These are phyloP conservation scores for Nomada goodeniana DNA, from an alignment of 2,888 invertebrate species.

Conservation along the genomic window DNA sequence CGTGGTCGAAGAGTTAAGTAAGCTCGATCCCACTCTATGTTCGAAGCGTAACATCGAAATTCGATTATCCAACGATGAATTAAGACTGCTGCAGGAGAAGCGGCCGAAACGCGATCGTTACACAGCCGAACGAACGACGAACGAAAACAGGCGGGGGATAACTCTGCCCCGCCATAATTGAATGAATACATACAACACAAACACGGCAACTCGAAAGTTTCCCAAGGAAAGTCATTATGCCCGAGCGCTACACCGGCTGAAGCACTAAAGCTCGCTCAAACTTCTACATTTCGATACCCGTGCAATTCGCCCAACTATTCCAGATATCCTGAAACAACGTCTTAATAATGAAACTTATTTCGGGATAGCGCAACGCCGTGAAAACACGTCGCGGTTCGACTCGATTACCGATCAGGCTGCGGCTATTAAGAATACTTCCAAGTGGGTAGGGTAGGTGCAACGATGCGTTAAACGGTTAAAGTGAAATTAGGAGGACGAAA, in stretches of 20 bases:
- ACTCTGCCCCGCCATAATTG: slow-evolving; percentile 33
- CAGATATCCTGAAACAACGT: slow-evolving; percentile 44
- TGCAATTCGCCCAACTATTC: slow-evolving; percentile 33
- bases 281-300: slow-evolving; percentile 40
- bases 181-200: slow-evolving; percentile 45
- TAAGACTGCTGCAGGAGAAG: neutral
- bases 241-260: neutral
- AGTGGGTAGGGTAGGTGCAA: too few species aligned
- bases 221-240: slow-evolving; percentile 39
- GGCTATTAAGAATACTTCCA: slow-evolving; percentile 41
- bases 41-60: slow-evolving; percentile 10
- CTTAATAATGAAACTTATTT: slow-evolving; percentile 57
- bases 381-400: slow-evolving; percentile 26
- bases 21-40: neutral
- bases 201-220: slow-evolving; percentile 37
- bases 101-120: neutral
- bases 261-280: slow-evolving; percentile 3
- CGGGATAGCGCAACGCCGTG: slow-evolving; percentile 42
- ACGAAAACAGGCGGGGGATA: slow-evolving; percentile 18
- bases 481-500: neutral
- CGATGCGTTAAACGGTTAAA: too few species aligned
- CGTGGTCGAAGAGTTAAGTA: slow-evolving; percentile 19
- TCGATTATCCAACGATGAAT: slow-evolving; percentile 15
- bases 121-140: neutral
- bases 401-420: slow-evolving; percentile 20